Conservation (phyloP, 2,113 vertebrate genomes). For the Neotoma lepida region DNA sequence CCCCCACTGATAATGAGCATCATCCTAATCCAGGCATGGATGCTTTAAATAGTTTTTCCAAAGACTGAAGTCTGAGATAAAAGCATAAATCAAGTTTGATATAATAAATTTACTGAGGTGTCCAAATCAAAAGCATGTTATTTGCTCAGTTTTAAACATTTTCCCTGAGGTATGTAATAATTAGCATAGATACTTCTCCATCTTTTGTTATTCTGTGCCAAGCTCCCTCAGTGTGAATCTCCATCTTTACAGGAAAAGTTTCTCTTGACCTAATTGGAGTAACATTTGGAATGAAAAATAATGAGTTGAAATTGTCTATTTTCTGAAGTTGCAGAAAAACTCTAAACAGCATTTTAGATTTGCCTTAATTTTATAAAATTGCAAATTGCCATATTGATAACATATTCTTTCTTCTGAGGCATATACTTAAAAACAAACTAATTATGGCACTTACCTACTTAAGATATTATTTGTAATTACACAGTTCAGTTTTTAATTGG, state of each 20-base stretch:
- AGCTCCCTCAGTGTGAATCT: conserved; percentile 7
- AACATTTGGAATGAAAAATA: conserved; percentile 38
- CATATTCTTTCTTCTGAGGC: neutral
- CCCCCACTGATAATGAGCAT: neutral
- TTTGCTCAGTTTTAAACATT: conserved; percentile 61
- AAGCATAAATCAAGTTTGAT: conserved; percentile 52
- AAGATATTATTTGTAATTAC: conserved; percentile 69
- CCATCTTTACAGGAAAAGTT: conserved; percentile 47
- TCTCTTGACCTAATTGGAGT: conserved; percentile 43
- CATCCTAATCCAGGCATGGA: neutral
- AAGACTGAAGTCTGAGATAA: conserved; percentile 29
- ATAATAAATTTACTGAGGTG: conserved; percentile 42
- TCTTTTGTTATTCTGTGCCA: conserved; percentile 51
- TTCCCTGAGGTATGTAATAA: conserved; percentile 57
- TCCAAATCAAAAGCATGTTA: conserved; percentile 64
- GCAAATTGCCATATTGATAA: conserved; percentile 22
- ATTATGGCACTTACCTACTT: conserved; percentile 50
- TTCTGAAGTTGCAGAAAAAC: conserved; percentile 32
- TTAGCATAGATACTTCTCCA: conserved; percentile 53
- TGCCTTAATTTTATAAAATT: conserved; percentile 61
- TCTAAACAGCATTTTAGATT: conserved; percentile 38
- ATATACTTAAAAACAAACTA: conserved; percentile 65
- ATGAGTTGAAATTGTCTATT: conserved; percentile 51
- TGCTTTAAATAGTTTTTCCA: conserved; percentile 46
- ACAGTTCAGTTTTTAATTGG: conserved; percentile 58